A percentile compares a stretch with the other conserved stretches of the same genome.
Conservation (phyloP, 2,888 invertebrate species). For the Brachypalpus laphriformis region DNA sequence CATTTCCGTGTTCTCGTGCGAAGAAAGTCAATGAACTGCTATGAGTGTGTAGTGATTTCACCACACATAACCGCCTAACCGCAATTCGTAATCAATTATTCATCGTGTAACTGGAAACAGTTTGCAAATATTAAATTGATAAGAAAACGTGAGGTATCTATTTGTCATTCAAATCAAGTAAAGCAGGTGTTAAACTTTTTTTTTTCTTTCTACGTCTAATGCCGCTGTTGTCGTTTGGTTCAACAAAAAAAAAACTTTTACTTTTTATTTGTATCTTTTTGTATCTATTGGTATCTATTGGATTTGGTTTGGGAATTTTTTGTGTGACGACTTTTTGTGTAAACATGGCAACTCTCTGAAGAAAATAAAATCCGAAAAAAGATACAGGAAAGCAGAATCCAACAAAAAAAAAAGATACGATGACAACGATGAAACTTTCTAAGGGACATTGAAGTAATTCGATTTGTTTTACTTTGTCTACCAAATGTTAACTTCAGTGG, state of each 20-base stretch:
- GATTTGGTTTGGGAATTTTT: background rate
- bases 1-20: conserved; percentile 21
- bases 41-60: background rate
- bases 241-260: conserved; percentile 37
- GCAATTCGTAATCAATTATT: conserved; percentile 50
- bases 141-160: conserved; percentile 40
- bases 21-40: conserved; percentile 39
- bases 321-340: conserved; percentile 27
- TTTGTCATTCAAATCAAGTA: conserved; percentile 47
- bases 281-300: background rate
- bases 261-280: conserved; percentile 46
- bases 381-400: background rate
- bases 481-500: background rate
- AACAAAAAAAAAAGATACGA: background rate
- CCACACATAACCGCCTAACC: conserved; percentile 13
- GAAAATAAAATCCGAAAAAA: background rate
- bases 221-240: background rate
- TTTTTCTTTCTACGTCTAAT: background rate
- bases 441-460: conserved; percentile 30
- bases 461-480: background rate
- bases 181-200: conserved; percentile 35
- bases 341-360: conserved; percentile 13
- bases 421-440: conserved; percentile 39
- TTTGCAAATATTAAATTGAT: conserved; percentile 38
- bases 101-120: conserved; percentile 38